Evolutionary conservation across 2,797 vertebrate species (phyloP).

Genomic region (Anabas testudineus): DNA sequence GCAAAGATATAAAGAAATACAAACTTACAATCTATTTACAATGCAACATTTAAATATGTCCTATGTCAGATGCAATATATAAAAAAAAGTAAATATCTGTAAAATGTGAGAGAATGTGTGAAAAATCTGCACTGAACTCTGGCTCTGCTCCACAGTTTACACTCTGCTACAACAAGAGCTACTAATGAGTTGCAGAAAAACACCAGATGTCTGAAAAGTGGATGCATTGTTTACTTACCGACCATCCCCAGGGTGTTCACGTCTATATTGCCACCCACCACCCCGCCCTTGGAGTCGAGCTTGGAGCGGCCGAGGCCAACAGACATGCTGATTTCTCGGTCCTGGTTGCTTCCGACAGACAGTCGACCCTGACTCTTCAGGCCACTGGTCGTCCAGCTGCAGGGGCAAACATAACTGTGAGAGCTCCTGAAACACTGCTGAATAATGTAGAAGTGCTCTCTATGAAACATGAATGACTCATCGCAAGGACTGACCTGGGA

Average conservation of each 20-base stretch:
- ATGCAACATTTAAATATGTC: neutral
- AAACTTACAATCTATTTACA: neutral
- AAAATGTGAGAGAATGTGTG: neutral
- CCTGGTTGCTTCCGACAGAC: conserved; percentile 96
- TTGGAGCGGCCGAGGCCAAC: conserved; percentile 97
- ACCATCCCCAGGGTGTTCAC: conserved; percentile 99
- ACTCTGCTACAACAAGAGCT: conserved; percentile 19
- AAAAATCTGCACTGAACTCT: conserved; percentile 28
- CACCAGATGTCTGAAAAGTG: conserved; percentile 31
- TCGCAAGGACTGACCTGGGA: conserved; percentile 8
- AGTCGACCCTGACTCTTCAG: conserved; percentile 98
- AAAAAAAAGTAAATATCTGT: neutral
- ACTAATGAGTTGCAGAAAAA: conserved; percentile 46
- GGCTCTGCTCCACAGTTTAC: conserved; percentile 21
- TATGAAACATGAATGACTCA: conserved; percentile 56
- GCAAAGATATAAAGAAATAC: too few relatives aligned
- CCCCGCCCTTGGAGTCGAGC: conserved; percentile 97
- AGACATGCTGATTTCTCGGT: conserved; percentile 98
- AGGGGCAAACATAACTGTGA: conserved; percentile 50
- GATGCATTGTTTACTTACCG: conserved; percentile 88
- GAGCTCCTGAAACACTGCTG: conserved; percentile 26
- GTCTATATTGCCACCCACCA: conserved; percentile 98
- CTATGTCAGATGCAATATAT: neutral
- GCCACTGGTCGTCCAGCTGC: conserved; percentile 98
- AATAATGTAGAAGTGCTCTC: conserved; percentile 52